Conservation (phyloP, 2,888 invertebrate genomes). For the Panopea generosa region DNA sequence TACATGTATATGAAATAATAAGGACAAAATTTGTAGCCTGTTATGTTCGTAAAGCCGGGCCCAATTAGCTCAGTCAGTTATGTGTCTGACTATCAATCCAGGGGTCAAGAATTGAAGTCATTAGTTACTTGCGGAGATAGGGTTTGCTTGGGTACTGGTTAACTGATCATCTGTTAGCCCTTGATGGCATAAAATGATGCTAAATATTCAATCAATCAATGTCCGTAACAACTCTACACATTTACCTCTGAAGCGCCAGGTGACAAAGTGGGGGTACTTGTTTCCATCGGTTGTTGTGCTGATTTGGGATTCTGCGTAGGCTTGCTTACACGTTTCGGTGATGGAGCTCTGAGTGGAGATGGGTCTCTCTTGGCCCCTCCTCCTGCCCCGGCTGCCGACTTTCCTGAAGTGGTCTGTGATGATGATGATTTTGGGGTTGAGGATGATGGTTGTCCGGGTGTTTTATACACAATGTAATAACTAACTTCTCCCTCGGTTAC, state of each 20-base stretch:
- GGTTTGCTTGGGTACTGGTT: no score
- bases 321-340: constrained; percentile 21
- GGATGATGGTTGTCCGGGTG: not conserved
- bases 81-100: no score
- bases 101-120: no score
- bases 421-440: constrained; percentile 5
- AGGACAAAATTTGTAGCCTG: no score
- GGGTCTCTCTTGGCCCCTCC: constrained; percentile 23
- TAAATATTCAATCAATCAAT: no score
- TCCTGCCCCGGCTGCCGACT: constrained; percentile 1
- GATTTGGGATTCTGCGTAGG: constrained; percentile 30
- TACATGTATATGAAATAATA: no score
- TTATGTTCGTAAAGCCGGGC: no score
- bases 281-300: constrained; percentile 64
- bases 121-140: no score
- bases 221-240: no score
- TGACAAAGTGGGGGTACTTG: constrained; percentile 57
- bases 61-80: no score
- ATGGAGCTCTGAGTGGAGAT: constrained; percentile 27
- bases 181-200: no score
- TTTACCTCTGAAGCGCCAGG: constrained; percentile 64
- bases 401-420: not conserved
- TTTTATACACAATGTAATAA: constrained; percentile 70
- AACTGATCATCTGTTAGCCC: no score
- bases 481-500: constrained; percentile 72